Conservation (phyloP, 2,888 invertebrate genomes). For the Ctena decussata region DNA sequence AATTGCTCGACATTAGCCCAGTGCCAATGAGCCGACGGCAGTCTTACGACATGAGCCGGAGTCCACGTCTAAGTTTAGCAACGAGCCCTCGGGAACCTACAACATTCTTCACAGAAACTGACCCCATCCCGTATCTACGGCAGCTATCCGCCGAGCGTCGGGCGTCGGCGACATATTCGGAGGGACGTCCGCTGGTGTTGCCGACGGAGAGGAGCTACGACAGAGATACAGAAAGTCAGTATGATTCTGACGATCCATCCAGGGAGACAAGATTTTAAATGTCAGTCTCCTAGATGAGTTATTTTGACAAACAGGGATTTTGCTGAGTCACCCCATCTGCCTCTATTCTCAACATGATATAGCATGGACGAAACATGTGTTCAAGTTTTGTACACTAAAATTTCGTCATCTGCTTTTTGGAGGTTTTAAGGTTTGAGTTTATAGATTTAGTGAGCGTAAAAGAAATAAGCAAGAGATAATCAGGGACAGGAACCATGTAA, state of each 20-base stretch:
- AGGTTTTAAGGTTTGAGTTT: too few relatives aligned
- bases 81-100: conserved; percentile 76
- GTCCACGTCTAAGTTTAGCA: conserved; percentile 79
- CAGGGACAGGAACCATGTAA: too few relatives aligned
- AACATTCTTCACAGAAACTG: conserved; percentile 81
- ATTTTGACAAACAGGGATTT: too few relatives aligned
- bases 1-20: conserved; percentile 77
- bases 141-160: conserved; percentile 56
- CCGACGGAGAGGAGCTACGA: conserved; percentile 41
- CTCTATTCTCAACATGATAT: too few relatives aligned
- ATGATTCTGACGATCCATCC: conserved; percentile 54
- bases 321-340: too few relatives aligned
- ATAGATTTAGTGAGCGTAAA: too few relatives aligned
- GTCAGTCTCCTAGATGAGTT: too few relatives aligned
- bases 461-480: too few relatives aligned
- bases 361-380: too few relatives aligned
- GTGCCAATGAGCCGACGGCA: conserved; percentile 75
- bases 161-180: conserved; percentile 53
- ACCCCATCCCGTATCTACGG: conserved; percentile 70
- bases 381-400: too few relatives aligned
- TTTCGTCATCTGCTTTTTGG: too few relatives aligned
- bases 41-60: conserved; percentile 71
- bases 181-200: conserved; percentile 55
- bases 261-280: conserved; percentile 42
- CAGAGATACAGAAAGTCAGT: conserved; percentile 49